Evolutionary conservation across 2,113 vertebrate species (phyloP), one percentile per base, ranked within the genome.

Genomic region (Mormyrus lacerda): DNA sequence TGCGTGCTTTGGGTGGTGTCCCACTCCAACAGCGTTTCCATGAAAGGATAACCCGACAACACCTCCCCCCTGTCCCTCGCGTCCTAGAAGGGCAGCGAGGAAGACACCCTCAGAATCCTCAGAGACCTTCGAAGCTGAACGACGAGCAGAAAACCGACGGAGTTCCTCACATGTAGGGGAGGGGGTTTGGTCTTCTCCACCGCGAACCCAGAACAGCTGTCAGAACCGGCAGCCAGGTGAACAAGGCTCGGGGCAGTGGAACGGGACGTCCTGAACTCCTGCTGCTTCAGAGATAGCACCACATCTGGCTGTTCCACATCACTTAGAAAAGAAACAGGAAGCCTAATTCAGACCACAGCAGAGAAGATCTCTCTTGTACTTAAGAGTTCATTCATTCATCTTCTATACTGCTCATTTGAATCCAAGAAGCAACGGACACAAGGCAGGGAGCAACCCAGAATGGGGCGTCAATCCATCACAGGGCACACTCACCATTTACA

Each of bases 251-350:
- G 27, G 13, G 4, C 17, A 48, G 50, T 31, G 31, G 82, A 44
- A n/a, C 2, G 3, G 51, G 91, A 65, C 51, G 86, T 93, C 87
- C 90, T 51, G 50, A 11, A 1, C 15, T 92, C n/a, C 73, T 86
- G 91, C 88, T 93, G 92, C 39, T 92, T 90, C 83, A 93, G 76
- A 87, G 93, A 92, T 90, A 94, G 91, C 51, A 91, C 55, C 53
- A 92, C 88, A 48, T 90, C 89, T 39, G 92, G 17, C n/a, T 91
- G 88, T 91, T 92, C 91, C 15, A 90, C 90, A 1, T 83, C 92
- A 86, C 93, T 94, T n/a, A 89, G 48, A 3, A 15, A 45, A 8
- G 8, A 51, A 45, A 55, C 31, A 58, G n/a, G 85, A 87, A 51
- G 19, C 15, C 73, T 19, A 19, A 79, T 79, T 79, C 73, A 21